Evolutionary conservation across 2,888 invertebrate species (phyloP).

Genomic region (Phortica okadai): DNA sequence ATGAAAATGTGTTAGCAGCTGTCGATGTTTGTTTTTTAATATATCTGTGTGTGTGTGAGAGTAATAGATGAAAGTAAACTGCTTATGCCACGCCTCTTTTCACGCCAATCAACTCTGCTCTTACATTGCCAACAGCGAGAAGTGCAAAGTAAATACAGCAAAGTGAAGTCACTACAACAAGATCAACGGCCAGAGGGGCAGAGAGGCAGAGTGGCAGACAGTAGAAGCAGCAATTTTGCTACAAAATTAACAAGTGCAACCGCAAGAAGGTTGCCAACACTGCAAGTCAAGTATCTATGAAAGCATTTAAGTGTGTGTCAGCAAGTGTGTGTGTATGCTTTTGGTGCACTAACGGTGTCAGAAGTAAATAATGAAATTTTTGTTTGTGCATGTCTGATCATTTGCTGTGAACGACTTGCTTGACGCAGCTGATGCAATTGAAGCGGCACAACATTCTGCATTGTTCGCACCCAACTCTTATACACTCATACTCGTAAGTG

Average conservation of each 20-base stretch:
- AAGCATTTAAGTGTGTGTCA: background rate
- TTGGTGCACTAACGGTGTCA: conserved; percentile 43
- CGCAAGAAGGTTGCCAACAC: conserved; percentile 51
- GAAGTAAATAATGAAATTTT: conserved; percentile 59
- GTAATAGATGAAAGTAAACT: conserved; percentile 54
- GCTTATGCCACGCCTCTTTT: background rate
- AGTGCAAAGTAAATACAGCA: conserved; percentile 66
- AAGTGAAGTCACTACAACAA: background rate
- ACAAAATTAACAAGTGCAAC: conserved; percentile 69
- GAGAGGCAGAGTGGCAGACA: background rate
- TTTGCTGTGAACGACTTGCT: conserved; percentile 14
- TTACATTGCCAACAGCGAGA: conserved; percentile 20
- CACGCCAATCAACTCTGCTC: background rate
- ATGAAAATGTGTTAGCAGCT: conserved; percentile 66
- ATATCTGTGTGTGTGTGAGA: conserved; percentile 44
- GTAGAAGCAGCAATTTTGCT: conserved; percentile 60
- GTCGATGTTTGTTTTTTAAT: conserved; percentile 51
- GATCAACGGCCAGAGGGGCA: background rate
- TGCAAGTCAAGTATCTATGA: background rate
- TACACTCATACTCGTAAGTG: background rate
- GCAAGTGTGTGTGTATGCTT: conserved; percentile 33
- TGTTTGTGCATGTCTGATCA: conserved; percentile 25
- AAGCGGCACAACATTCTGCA: background rate
- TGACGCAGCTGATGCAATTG: conserved; percentile 15
- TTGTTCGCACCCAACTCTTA: background rate